Percentiles rank a stretch among this genome's conserved stretches.
phyloP scores from a whole-genome alignment of 2,888 invertebrate species.

The Cryptosula pallasiana region DNA sequence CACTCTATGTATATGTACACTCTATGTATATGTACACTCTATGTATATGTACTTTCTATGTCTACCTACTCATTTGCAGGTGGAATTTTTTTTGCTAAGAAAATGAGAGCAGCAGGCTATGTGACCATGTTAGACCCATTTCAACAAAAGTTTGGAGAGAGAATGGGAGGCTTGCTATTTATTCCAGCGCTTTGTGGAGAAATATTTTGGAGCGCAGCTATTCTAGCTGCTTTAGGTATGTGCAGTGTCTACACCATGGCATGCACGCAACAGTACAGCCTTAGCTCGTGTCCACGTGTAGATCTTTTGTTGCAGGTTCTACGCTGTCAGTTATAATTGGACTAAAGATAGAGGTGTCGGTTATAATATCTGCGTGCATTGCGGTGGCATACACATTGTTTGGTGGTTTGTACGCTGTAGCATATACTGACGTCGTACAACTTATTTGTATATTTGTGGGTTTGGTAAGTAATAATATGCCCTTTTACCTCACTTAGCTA shows the following conservation, averaged over 20 bases:
- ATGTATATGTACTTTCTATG: no score
- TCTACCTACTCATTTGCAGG: no score
- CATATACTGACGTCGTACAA: conserved; percentile 39
- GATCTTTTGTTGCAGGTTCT: conserved; percentile 31
- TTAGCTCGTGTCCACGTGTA: not conserved
- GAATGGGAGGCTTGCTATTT: conserved; percentile 39
- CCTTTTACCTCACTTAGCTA: no score
- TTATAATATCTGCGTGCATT: conserved; percentile 37
- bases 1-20: no score
- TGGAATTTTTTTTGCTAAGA: conserved; percentile 38
- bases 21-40: no score
- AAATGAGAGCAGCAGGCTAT: conserved; percentile 39
- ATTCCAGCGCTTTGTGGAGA: conserved; percentile 44
- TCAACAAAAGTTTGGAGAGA: conserved; percentile 39
- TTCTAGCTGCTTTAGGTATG: conserved; percentile 42
- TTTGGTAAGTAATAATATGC: conserved; percentile 31
- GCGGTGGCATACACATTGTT: conserved; percentile 39
- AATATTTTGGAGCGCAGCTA: conserved; percentile 46
- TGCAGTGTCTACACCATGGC: no score
- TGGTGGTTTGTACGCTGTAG: conserved; percentile 42
- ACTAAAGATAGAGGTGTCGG: conserved; percentile 32
- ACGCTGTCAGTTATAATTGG: conserved; percentile 36
- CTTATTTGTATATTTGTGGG: conserved; percentile 35
- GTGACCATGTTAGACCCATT: conserved; percentile 46
- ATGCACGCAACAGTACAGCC: no score